Conservation (phyloP, 2,888 invertebrate species). For the Papilio elwesi region DNA sequence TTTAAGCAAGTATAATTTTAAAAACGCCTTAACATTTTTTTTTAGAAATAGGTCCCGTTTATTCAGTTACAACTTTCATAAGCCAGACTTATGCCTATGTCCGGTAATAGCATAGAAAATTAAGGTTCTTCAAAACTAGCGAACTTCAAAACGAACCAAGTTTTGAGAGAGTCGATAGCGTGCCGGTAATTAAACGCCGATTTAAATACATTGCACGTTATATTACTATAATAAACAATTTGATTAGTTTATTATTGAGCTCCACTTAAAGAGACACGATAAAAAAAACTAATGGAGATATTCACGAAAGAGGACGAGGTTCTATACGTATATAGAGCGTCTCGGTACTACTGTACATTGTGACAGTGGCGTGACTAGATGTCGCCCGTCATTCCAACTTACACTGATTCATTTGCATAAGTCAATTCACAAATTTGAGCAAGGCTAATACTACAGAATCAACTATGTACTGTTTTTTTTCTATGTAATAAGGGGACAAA, state of each 20-base stretch:
- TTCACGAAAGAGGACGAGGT: conserved; percentile 20
- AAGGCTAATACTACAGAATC: conserved; percentile 37
- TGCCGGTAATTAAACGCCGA: conserved; percentile 15
- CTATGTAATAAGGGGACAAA: not conserved
- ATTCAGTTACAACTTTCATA: no score
- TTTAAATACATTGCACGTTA: conserved; percentile 6
- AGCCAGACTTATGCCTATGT: not conserved
- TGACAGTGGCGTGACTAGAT: conserved; percentile 52
- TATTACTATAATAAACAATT: conserved; percentile 6
- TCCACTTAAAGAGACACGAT: conserved; percentile 17
- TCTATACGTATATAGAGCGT: conserved; percentile 27
- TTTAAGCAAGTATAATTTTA: no score
- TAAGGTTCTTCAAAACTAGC: conserved; percentile 21
- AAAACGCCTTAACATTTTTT: no score
- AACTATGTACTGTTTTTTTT: not conserved
- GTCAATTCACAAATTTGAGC: conserved; percentile 45
- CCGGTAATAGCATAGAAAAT: not conserved
- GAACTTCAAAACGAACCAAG: conserved; percentile 10
- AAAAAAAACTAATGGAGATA: conserved; percentile 15
- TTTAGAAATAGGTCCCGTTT: no score
- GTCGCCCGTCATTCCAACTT: conserved; percentile 50
- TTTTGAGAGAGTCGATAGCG: conserved; percentile 23
- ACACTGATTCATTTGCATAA: conserved; percentile 46
- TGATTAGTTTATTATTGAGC: conserved; percentile 1
- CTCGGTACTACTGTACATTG: conserved; percentile 25